Percentiles rank a stretch among this genome's conserved stretches.
phyloP scores from a whole-genome alignment of 2,797 vertebrate species.

The Epinephelus malabaricus region DNA sequence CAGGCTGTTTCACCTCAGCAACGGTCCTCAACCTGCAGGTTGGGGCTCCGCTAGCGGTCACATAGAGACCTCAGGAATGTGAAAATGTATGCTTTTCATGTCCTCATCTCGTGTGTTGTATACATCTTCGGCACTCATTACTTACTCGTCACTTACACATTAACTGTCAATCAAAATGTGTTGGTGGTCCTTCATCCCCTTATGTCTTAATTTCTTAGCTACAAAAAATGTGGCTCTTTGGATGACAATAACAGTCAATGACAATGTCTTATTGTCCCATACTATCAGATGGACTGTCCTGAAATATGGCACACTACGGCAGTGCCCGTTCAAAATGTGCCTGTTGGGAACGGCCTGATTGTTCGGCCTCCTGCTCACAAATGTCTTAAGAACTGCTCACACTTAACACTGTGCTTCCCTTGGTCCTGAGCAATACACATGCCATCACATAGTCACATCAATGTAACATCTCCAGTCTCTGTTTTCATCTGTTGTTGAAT shows the following conservation, averaged over 20 bases:
- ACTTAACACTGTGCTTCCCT: no score
- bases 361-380: no score
- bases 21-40: constrained; percentile 36
- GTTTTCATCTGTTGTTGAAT: no score
- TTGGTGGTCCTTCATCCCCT: no score
- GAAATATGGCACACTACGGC: neutral
- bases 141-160: neutral
- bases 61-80: constrained; percentile 61
- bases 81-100: constrained; percentile 29
- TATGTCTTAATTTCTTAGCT: neutral
- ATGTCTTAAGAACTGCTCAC: no score
- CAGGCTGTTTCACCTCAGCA: constrained; percentile 65
- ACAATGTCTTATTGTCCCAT: neutral
- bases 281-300: no score
- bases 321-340: no score
- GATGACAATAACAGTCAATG: neutral
- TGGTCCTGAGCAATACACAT: no score
- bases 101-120: neutral
- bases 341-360: no score
- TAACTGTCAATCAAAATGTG: no score
- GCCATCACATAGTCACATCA: no score
- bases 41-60: constrained; percentile 5
- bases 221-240: neutral
- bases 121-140: neutral
- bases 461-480: no score